Base-by-base conservation (phyloP, 2,888 invertebrate genomes). In the Phasia obesa region DNA sequence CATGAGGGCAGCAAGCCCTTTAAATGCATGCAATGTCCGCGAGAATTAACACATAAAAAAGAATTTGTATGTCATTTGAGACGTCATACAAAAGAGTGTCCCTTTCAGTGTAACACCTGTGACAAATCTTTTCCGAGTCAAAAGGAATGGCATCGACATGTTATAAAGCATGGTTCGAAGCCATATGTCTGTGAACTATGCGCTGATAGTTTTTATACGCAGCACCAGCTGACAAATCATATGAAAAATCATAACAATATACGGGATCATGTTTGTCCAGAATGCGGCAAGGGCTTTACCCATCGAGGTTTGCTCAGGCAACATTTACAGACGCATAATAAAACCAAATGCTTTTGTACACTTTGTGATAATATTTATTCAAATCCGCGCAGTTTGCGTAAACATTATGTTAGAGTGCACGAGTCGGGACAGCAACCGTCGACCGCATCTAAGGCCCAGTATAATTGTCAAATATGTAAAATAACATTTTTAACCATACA, bases 161-260 rank as follows among this genome's bases (percentile, higher is more conserved):
- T 79, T 13, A 71, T 83, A 35, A 83, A 83, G 25, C 83, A 83
- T 44, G 83, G 83, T 9, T 75, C 83, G 1, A 83, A 83, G 19
- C 79, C 83, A 9, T 83, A 79, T 60, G 75, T 83, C 13, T 83
- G 83, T 44, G 83, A 83, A 59, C 55, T 79, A 17, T 83, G 83
- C 4, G 83, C 83, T 21, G 79, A 83, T 55, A 83, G 83, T 64
- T 83, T 83, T 55, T 83, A 83, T 53, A 83, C 83, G 4, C 78
- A 79, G 23, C 83, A 83, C 64, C 83, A 83, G 27, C 51, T 83
- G 60, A 83, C 78, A 2, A 83, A 83, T 70, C 83, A 83, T 13
- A 83, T 79, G 83, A 83, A 83, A 75, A 83, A 83, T 49, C 83
- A 83, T 4, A 79, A 79, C n/a, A 83, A 83, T 38, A 83, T 83